Base-by-base conservation (phyloP, 2,797 vertebrate genomes). In the Pygocentrus nattereri region DNA sequence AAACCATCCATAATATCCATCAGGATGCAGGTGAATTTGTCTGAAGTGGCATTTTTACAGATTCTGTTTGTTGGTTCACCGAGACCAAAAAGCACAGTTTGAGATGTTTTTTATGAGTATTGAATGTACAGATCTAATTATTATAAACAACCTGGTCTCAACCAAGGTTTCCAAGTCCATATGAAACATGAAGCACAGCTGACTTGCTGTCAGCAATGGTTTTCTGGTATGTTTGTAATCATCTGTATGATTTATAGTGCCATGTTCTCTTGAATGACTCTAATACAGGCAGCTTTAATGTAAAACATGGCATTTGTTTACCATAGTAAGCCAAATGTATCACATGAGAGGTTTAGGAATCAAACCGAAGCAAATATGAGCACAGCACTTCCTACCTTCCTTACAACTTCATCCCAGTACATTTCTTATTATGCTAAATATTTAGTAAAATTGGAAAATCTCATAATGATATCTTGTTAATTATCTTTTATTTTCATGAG, bases 251-350 rank as follows among this genome's bases (percentile, higher is more conserved):
- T 44, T 50, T 30, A 50, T 27, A 25, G 68, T 71, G 50, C 56
- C 68, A 79, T 79, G 16, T 25, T 80, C 47, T 27, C 38, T n/a
- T 54, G n/a, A 27, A 65, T 77, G 31, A 74, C 31, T 34, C 13
- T 16, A 27, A 44, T 74, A 64, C 62, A 73, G 44, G 19, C 71
- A 83, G 30, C 61, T 78, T 67, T 71, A 54, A 16, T 7, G 58
- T 30, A 67, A 79, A 44, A 30, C 52, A 25, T 34, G 67, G 5
- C 16, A 78, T 79, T 59, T 70, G 70, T 83, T 31, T 67, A 23
- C 62, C 64, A 34, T 31, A 74, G 54, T 3, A 31, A 67, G 50
- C 58, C 10, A 19, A 41, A 65, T 61, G 19, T 41, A 30, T 25
- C 8, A n/a, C 19, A 5, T 25, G 47, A 15, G 6, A 71, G 71